phyloP scores from a whole-genome alignment of 30 jellyfish, hydroid and myxozoan genomes.

The Catostylus mosaicus region DNA sequence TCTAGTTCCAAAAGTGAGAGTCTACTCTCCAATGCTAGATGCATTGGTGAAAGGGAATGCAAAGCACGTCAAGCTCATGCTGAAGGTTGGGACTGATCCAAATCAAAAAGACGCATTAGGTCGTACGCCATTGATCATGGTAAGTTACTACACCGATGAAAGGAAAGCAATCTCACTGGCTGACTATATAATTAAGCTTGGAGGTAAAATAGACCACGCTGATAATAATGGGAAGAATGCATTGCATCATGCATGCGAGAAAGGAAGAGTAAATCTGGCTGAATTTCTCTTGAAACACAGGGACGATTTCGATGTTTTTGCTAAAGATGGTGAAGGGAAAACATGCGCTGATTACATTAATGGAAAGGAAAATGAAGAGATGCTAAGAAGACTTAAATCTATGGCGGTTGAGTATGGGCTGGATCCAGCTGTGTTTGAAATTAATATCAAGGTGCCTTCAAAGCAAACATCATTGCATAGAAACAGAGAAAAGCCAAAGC shows the following conservation, averaged over 20 bases:
- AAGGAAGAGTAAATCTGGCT: background rate
- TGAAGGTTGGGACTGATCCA: conserved; percentile 42
- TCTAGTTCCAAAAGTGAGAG: background rate
- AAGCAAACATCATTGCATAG: background rate
- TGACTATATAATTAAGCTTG: background rate
- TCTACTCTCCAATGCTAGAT: conserved; percentile 30
- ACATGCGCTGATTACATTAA: conserved; percentile 32
- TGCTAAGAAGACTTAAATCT: background rate
- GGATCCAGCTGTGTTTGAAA: background rate
- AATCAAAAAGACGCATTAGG: conserved; percentile 36
- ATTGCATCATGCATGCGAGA: conserved; percentile 57
- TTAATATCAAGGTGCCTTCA: background rate
- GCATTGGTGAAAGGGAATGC: conserved; percentile 38
- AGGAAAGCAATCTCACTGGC: conserved; percentile 40
- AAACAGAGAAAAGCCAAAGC: background rate
- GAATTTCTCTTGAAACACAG: background rate
- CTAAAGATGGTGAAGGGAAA: conserved; percentile 24
- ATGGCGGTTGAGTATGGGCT: conserved; percentile 22
- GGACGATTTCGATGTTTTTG: conserved; percentile 42
- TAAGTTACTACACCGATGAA: conserved; percentile 22
- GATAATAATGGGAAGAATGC: conserved; percentile 52
- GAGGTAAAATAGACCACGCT: conserved; percentile 34
- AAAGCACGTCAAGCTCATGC: background rate
- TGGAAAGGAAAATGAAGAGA: background rate
- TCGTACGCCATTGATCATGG: conserved; percentile 52